phyloP scores from a whole-genome alignment of 2,113 vertebrate species.

The Neofelis nebulosa region DNA sequence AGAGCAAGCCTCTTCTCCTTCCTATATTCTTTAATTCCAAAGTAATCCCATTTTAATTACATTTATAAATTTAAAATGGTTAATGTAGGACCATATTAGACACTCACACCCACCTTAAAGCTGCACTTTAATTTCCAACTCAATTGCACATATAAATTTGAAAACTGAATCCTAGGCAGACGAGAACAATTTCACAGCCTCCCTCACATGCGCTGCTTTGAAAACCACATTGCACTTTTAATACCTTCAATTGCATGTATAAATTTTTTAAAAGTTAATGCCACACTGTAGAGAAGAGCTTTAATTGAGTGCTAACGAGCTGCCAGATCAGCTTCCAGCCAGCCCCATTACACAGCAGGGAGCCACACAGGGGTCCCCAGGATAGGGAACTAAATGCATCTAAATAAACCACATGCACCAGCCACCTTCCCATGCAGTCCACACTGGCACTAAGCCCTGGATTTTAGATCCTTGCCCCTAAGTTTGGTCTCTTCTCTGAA shows the following conservation, averaged over 20 bases:
- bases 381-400: conserved; percentile 75
- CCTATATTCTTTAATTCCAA: conserved; percentile 63
- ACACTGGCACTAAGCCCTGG: conserved; percentile 44
- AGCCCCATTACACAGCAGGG: conserved; percentile 80
- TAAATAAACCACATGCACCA: conserved; percentile 47
- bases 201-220: conserved; percentile 63
- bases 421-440: conserved; percentile 45
- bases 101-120: conserved; percentile 77
- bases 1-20: conserved; percentile 5
- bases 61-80: conserved; percentile 85
- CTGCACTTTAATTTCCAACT: conserved; percentile 78
- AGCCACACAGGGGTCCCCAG: conserved; percentile 77
- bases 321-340: conserved; percentile 84
- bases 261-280: conserved; percentile 83
- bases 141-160: conserved; percentile 59
- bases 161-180: conserved; percentile 45
- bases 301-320: conserved; percentile 88
- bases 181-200: conserved; percentile 72
- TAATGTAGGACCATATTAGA: conserved; percentile 72
- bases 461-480: conserved; percentile 61
- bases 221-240: conserved; percentile 79
- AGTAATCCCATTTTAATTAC: conserved; percentile 82
- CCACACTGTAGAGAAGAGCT: conserved; percentile 77
- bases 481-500: not conserved
- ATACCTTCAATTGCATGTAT: conserved; percentile 75